Evolutionary conservation across 2,113 vertebrate genomes (phyloP).

Genomic region (Ginglymostoma cirratum): DNA sequence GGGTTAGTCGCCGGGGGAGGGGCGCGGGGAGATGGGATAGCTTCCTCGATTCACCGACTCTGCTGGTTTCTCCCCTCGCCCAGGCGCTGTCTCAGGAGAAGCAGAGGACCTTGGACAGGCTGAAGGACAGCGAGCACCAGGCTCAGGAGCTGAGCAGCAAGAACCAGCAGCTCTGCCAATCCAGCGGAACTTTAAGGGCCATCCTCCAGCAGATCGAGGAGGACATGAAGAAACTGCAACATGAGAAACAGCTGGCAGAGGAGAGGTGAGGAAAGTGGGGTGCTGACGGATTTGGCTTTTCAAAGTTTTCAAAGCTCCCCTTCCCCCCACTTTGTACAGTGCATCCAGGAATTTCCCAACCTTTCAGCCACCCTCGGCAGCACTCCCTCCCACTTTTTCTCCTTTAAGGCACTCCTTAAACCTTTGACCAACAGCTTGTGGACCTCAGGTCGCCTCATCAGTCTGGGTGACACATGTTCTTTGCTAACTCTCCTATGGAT

Average conservation of each 20-base stretch:
- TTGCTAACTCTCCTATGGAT: not conserved
- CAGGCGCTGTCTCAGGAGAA: conserved; percentile 90
- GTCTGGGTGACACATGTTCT: not conserved
- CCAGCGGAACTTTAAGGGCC: conserved; percentile 60
- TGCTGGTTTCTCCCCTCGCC: not conserved
- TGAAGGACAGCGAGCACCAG: conserved; percentile 64
- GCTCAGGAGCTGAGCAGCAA: conserved; percentile 43
- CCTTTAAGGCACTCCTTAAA: not conserved
- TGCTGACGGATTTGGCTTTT: too few relatives aligned
- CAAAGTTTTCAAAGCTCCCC: too few relatives aligned
- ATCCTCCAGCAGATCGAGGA: conserved; percentile 82
- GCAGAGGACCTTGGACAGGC: conserved; percentile 73
- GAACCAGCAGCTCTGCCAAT: conserved; percentile 46
- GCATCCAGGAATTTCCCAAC: not conserved
- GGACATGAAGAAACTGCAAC: conserved; percentile 77
- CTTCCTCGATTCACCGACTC: not conserved
- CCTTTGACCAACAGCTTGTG: too few relatives aligned
- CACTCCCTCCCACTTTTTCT: not conserved
- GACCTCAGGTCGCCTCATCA: not conserved
- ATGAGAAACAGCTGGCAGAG: conserved; percentile 81
- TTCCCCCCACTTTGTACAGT: not conserved
- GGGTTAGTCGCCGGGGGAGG: too few relatives aligned
- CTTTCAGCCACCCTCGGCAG: not conserved
- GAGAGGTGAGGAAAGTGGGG: conserved; percentile 62
- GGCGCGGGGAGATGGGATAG: too few relatives aligned